These are phyloP conservation scores for Paratrypauchen microcephalus DNA, from an alignment of 2,797 vertebrate species.

Conservation along the genomic window DNA sequence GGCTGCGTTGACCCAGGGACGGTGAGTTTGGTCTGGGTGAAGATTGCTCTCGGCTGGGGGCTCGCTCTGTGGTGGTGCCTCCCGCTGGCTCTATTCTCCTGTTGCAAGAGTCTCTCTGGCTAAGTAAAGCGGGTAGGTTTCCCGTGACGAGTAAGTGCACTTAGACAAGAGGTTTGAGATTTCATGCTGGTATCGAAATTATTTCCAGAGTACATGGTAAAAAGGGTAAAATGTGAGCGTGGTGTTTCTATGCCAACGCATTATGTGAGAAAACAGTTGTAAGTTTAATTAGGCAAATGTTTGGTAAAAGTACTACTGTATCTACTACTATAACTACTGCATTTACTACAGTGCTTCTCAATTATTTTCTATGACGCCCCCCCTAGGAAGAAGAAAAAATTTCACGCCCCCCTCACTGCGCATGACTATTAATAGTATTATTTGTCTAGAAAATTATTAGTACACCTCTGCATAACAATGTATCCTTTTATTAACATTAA, in stretches of 20 bases:
- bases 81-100: slow-evolving; percentile 21
- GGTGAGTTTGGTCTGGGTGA: slow-evolving; percentile 21
- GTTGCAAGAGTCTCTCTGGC: slow-evolving; percentile 31
- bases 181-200: slow-evolving; percentile 18
- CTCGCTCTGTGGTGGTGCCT: slow-evolving; percentile 17
- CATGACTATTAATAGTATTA: too few species aligned
- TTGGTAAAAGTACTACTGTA: neutral
- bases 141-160: slow-evolving; percentile 30
- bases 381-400: too few species aligned
- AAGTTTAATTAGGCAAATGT: neutral
- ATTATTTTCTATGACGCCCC: too few species aligned
- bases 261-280: neutral
- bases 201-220: slow-evolving; percentile 16
- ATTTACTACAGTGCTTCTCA: too few species aligned
- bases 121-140: slow-evolving; percentile 17
- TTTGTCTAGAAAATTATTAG: too few species aligned
- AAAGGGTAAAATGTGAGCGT: slow-evolving; percentile 20
- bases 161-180: slow-evolving; percentile 48
- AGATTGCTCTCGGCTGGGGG: slow-evolving; percentile 25
- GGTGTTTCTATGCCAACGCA: neutral
- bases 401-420: too few species aligned
- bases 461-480: too few species aligned
- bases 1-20: slow-evolving; percentile 19
- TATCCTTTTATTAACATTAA: too few species aligned
- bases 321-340: neutral